Evolutionary conservation across 2,888 invertebrate species (phyloP).

Genomic region (Merodon equestris): DNA sequence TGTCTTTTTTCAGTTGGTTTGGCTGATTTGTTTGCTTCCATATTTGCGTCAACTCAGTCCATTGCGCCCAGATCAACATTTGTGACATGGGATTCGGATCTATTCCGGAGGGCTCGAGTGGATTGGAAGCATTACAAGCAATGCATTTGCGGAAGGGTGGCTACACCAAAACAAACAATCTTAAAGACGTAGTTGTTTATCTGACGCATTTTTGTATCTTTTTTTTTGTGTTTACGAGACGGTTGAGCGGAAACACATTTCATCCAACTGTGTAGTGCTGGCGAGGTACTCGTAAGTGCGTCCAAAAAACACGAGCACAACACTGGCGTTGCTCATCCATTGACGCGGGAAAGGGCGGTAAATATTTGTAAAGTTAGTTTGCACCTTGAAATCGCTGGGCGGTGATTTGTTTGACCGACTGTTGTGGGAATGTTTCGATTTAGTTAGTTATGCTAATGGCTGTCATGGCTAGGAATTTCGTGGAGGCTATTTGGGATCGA

Average conservation of each 20-base stretch:
- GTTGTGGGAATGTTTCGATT: slow-evolving; percentile 34
- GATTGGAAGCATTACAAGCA: background rate
- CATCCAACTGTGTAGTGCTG: slow-evolving; percentile 3
- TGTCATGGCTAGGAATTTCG: background rate
- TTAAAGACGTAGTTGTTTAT: slow-evolving; percentile 50
- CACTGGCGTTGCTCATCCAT: too few relatives aligned
- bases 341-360: slow-evolving; percentile 18
- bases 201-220: slow-evolving; percentile 30
- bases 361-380: slow-evolving; percentile 58
- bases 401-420: slow-evolving; percentile 38
- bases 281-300: slow-evolving; percentile 5
- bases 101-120: too few relatives aligned
- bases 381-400: slow-evolving; percentile 44
- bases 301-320: slow-evolving; percentile 40
- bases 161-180: slow-evolving; percentile 63
- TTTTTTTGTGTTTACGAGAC: slow-evolving; percentile 13
- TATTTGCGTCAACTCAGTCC: slow-evolving; percentile 35
- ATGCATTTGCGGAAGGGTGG: slow-evolving; percentile 62
- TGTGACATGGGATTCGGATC: too few relatives aligned
- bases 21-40: slow-evolving; percentile 27
- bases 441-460: slow-evolving; percentile 40
- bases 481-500: background rate
- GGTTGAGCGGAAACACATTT: slow-evolving; percentile 8
- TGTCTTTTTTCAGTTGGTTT: slow-evolving; percentile 12
- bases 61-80: slow-evolving; percentile 16